Percentiles rank a stretch among this genome's conserved stretches.
Evolutionary conservation across 2,888 invertebrate species (phyloP).

Genomic region (Synergus laeviventris): DNA sequence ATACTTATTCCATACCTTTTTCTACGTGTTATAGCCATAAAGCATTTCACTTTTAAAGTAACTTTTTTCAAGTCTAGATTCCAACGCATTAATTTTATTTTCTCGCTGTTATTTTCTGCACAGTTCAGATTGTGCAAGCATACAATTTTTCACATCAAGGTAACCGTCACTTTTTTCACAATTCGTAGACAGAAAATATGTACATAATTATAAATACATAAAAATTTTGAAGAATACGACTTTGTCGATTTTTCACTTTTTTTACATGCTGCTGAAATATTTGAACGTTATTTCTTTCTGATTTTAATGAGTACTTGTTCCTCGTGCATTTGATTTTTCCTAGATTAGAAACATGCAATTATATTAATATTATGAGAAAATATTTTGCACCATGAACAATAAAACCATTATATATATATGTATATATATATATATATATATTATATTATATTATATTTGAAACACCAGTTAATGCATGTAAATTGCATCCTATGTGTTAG

Average conservation of each 20-base stretch:
- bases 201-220: background rate
- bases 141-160: background rate
- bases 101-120: background rate
- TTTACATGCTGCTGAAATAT: slow-evolving; percentile 30
- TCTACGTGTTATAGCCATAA: background rate
- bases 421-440: no score
- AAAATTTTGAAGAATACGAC: background rate
- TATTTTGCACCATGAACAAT: background rate
- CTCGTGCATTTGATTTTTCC: background rate
- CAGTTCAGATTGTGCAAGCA: slow-evolving; percentile 11
- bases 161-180: background rate
- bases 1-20: slow-evolving; percentile 13
- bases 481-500: slow-evolving; percentile 4
- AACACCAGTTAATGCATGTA: background rate
- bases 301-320: background rate
- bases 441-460: no score
- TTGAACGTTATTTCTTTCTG: slow-evolving; percentile 40
- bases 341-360: background rate
- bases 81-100: background rate
- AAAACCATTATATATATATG: no score
- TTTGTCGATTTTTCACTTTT: background rate
- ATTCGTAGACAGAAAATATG: background rate
- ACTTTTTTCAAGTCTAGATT: background rate
- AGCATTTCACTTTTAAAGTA: slow-evolving; percentile 2
- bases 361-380: background rate